Conservation (phyloP, 2,113 vertebrate genomes). For the Protomyctophum bolini region DNA sequence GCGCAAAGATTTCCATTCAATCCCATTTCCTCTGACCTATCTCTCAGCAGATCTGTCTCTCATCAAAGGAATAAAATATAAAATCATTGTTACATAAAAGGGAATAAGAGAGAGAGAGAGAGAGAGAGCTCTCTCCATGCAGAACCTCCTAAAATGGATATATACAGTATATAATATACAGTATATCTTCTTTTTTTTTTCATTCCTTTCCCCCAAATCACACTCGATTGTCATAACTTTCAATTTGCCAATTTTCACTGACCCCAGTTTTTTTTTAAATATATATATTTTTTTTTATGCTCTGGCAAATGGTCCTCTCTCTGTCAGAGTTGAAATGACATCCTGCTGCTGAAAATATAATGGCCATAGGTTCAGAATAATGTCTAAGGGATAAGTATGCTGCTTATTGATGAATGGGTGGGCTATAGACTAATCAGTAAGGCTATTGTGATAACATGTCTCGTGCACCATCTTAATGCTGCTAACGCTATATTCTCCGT, state of each 20-base stretch:
- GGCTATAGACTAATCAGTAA: constrained; percentile 48
- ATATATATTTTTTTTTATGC: constrained; percentile 37
- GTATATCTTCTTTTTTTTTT: background rate
- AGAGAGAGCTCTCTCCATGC: constrained; percentile 30
- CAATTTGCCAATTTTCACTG: constrained; percentile 60
- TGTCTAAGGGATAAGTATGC: constrained; percentile 47
- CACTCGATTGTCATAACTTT: constrained; percentile 65
- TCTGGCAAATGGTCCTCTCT: constrained; percentile 48
- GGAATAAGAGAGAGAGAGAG: constrained; percentile 22
- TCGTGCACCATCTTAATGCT: constrained; percentile 46
- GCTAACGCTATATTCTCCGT: constrained; percentile 52
- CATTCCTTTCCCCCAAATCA: constrained; percentile 40
- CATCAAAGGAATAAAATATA: constrained; percentile 64
- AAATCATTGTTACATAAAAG: constrained; percentile 68
- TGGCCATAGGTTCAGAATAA: constrained; percentile 25
- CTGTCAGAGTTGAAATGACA: constrained; percentile 43
- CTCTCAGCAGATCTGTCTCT: constrained; percentile 64
- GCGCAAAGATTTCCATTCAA: constrained; percentile 73
- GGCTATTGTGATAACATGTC: constrained; percentile 46
- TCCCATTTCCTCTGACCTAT: constrained; percentile 73
- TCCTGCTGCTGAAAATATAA: constrained; percentile 33
- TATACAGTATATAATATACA: constrained; percentile 41
- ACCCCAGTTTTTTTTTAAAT: constrained; percentile 2
- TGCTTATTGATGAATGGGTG: constrained; percentile 35
- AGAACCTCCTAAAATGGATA: constrained; percentile 61